Conservation (phyloP, 1,140 invertebrate species). For the Melanaphis sacchari region DNA sequence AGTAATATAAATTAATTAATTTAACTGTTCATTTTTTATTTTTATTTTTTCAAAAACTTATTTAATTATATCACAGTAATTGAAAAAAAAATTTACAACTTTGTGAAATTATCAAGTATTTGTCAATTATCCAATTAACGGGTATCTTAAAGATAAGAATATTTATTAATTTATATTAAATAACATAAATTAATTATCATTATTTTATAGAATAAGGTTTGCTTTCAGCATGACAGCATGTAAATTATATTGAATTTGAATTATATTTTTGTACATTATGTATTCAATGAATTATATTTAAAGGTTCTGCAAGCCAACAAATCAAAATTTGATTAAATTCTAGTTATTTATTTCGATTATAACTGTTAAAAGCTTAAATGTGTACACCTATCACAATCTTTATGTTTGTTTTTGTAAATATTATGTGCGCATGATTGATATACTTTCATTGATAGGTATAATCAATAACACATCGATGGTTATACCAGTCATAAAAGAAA, state of each 20-base stretch:
- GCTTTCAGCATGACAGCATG: not conserved
- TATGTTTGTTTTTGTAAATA: not conserved
- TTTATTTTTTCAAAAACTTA: not conserved
- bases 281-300: not conserved
- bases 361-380: not conserved
- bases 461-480: too few relatives aligned
- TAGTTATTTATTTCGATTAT: not conserved
- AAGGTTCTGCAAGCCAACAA: not conserved
- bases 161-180: not conserved
- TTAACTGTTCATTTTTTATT: not conserved
- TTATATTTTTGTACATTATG: too few relatives aligned
- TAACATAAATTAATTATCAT: not conserved
- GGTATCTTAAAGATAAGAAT: not conserved
- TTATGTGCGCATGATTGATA: not conserved
- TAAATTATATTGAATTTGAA: not conserved
- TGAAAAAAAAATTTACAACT: not conserved
- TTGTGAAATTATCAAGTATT: not conserved
- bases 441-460: not conserved
- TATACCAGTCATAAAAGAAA: not conserved
- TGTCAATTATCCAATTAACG: not conserved
- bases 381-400: not conserved
- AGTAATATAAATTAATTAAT: not conserved
- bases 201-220: not conserved
- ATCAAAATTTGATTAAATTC: not conserved
- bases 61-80: not conserved